A percentile compares a stretch with the other conserved stretches of the same genome.
These are phyloP conservation scores for Suricata suricatta DNA, from an alignment of 2,113 vertebrate genomes.

Conservation along the genomic window DNA sequence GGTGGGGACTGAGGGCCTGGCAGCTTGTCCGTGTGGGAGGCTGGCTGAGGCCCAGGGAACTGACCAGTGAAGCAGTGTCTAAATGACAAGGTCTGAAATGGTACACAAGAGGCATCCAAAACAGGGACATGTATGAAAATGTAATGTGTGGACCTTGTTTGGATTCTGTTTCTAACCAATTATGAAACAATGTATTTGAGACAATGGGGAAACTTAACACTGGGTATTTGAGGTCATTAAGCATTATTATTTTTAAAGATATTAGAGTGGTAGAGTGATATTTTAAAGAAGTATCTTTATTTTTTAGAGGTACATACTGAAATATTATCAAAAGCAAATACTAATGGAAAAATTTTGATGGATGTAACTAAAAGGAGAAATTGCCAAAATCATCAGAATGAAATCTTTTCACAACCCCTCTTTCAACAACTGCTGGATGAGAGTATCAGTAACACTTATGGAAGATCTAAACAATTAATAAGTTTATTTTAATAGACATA, in stretches of 20 bases:
- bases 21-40: too few relatives aligned
- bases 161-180: not conserved
- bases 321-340: not conserved
- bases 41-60: not conserved
- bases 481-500: not conserved
- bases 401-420: not conserved
- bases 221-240: not conserved
- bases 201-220: not conserved
- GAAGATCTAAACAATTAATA: not conserved
- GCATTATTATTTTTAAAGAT: not conserved
- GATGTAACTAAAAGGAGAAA: not conserved
- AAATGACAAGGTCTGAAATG: not conserved
- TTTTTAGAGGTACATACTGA: not conserved
- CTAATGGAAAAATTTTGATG: not conserved
- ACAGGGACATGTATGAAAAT: not conserved
- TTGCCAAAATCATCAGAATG: not conserved
- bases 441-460: not conserved
- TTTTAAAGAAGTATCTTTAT: not conserved
- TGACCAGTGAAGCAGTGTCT: not conserved
- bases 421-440: not conserved
- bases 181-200: not conserved
- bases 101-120: not conserved
- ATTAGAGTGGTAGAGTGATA: not conserved
- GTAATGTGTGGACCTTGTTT: not conserved
- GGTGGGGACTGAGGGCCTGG: not conserved